Base-by-base conservation (phyloP, 2,797 vertebrate genomes). In the Antrozous pallidus region DNA sequence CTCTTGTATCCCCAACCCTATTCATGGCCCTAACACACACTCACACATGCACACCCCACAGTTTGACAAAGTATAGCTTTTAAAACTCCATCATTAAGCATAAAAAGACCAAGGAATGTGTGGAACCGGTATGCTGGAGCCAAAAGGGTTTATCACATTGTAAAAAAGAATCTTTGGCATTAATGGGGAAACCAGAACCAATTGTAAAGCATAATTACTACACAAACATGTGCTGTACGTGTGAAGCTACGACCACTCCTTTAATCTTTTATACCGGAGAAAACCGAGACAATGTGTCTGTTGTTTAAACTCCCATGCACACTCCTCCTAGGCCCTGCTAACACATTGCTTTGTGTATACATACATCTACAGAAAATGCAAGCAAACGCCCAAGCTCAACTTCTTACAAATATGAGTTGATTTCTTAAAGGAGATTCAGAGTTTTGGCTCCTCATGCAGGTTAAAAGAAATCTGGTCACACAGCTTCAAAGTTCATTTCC, bases 41-140 rank as follows among this genome's bases (percentile, higher is more conserved):
- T 70, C 28, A 38, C n/a, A 58, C 42, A n/a, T 16, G 33, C n/a
- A 56, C 40, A 83, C 51, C 1, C n/a, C 42, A 33, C 3, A 65
- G 36, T 65, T 89, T 42, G 69, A 54, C 17, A 94, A 74, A 73
- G 2, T 70, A 90, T 81, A 51, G n/a, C 71, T 93, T 86, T 91
- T 83, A 87, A 91, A 91, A 93, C 8, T 31, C 56, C 61, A 47
- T 73, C 36, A 81, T 87, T 87, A 91, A 90, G 61, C 51, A 67
- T 67, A 93, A 95, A 93, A 88, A 96, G 56, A 63, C 95, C 88
- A 91, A 93, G 83, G 89, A 97, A 96, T 93, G 91, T 97, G 92
- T 97, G 90, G 90, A 96, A 93, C 86, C 75, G 38, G 82, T 77
- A 73, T 42, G 75, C 63, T 88, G 51, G 94, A 96, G 78, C 73